Conservation (phyloP, 2,797 vertebrate species). For the Steatocranus sp. region DNA sequence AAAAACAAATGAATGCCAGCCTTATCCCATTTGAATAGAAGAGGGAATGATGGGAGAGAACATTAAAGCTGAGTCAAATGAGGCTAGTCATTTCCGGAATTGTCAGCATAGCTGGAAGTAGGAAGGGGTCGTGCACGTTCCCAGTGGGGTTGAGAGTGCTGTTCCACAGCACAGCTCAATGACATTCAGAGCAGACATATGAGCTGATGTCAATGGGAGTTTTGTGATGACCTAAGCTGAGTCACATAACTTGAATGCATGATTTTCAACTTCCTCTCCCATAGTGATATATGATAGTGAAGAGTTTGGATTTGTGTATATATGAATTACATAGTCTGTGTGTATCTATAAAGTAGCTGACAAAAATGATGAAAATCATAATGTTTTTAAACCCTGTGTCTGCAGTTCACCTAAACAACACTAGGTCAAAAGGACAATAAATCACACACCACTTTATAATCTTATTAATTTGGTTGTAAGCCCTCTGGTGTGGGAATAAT, state of each 20-base stretch:
- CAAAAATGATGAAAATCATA: background rate
- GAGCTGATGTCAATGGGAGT: constrained; percentile 57
- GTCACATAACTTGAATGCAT: constrained; percentile 40
- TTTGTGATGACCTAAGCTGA: constrained; percentile 41
- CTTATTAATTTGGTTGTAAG: background rate
- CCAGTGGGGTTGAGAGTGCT: constrained; percentile 42
- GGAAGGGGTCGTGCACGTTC: constrained; percentile 24
- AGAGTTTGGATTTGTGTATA: background rate
- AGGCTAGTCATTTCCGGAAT: constrained; percentile 33
- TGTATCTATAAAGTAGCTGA: background rate
- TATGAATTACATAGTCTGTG: background rate
- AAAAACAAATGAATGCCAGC: constrained; percentile 21
- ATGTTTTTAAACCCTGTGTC: background rate
- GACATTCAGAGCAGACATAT: constrained; percentile 52
- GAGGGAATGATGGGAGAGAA: background rate
- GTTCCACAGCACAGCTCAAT: constrained; percentile 33
- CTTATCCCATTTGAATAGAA: background rate
- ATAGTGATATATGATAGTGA: constrained; percentile 16
- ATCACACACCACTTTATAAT: background rate
- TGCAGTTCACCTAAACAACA: background rate
- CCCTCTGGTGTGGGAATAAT: background rate
- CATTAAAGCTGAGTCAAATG: constrained; percentile 38
- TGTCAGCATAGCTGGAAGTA: constrained; percentile 49
- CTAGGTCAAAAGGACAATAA: background rate
- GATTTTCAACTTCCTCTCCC: constrained; percentile 22